phyloP scores from a whole-genome alignment of 2,113 vertebrate species.

The Lepus americanus region DNA sequence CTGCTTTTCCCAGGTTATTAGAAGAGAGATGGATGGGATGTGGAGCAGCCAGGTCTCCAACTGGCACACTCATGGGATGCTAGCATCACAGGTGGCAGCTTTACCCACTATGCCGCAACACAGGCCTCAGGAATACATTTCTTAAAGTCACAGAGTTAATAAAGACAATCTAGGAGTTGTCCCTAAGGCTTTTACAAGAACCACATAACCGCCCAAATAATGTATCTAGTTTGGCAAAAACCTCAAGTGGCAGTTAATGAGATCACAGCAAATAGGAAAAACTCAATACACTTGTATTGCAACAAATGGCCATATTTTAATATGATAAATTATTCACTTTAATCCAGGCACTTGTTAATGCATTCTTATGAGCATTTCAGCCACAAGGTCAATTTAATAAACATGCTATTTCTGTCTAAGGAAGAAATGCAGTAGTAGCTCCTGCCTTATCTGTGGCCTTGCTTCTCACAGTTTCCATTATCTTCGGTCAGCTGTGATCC shows the following conservation, averaged over 20 bases:
- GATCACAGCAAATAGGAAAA: conserved; percentile 14
- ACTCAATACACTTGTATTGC: not conserved
- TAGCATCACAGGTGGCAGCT: too few relatives aligned
- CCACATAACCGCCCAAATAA: not conserved
- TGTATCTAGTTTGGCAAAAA: not conserved
- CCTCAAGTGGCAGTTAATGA: not conserved
- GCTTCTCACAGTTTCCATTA: not conserved
- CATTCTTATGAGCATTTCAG: conserved; percentile 2
- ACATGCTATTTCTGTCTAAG: not conserved
- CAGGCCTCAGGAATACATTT: not conserved
- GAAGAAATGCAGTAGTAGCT: not conserved
- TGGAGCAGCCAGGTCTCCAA: too few relatives aligned
- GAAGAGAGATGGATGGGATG: too few relatives aligned
- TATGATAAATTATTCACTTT: not conserved
- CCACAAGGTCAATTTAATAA: not conserved
- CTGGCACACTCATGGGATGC: too few relatives aligned
- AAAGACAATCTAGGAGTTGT: not conserved
- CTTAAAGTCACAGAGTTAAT: conserved; percentile 48
- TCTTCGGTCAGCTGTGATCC: not conserved
- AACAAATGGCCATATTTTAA: not conserved
- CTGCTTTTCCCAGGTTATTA: too few relatives aligned
- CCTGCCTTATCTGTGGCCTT: not conserved
- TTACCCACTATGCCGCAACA: too few relatives aligned
- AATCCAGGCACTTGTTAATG: not conserved
- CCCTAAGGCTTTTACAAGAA: not conserved